Percentiles rank a stretch among this genome's conserved stretches.
Evolutionary conservation across 2,797 vertebrate genomes (phyloP).

Genomic region (Lates japonicus): DNA sequence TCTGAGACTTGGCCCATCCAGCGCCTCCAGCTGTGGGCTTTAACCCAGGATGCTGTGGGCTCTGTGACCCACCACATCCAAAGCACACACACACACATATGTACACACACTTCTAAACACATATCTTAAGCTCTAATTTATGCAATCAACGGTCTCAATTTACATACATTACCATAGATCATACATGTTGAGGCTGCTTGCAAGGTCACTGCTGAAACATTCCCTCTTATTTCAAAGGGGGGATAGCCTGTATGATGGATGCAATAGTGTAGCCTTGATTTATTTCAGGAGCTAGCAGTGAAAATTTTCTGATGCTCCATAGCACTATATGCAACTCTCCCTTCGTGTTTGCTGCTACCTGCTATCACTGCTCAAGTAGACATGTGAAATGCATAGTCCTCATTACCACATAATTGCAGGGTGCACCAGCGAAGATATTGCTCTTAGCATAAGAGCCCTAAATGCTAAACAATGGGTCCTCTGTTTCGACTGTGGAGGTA

Average conservation of each 20-base stretch:
- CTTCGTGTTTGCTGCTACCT: conserved; percentile 22
- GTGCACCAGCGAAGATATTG: conserved; percentile 54
- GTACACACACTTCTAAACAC: conserved; percentile 43
- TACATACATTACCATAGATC: conserved; percentile 83
- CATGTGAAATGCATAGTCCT: conserved; percentile 59
- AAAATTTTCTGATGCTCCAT: conserved; percentile 16
- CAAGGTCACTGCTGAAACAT: conserved; percentile 74
- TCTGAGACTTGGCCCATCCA: conserved; percentile 65
- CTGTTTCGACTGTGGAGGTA: conserved; percentile 62
- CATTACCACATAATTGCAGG: conserved; percentile 71
- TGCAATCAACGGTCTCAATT: conserved; percentile 73
- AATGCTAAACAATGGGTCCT: conserved; percentile 65
- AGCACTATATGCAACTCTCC: neutral
- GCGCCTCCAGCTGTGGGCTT: conserved; percentile 65
- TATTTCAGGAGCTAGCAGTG: conserved; percentile 24
- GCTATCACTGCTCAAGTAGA: conserved; percentile 39
- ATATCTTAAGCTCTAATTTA: conserved; percentile 76
- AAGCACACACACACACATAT: conserved; percentile 20
- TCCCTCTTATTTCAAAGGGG: conserved; percentile 40
- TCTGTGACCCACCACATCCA: conserved; percentile 55
- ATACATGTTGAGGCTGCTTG: conserved; percentile 66
- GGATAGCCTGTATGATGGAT: conserved; percentile 33
- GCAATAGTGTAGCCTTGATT: conserved; percentile 23
- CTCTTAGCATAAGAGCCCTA: conserved; percentile 61
- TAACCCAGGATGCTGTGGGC: conserved; percentile 53